Base-by-base conservation (phyloP, 2,888 invertebrate genomes). In the Agelastica alni region DNA sequence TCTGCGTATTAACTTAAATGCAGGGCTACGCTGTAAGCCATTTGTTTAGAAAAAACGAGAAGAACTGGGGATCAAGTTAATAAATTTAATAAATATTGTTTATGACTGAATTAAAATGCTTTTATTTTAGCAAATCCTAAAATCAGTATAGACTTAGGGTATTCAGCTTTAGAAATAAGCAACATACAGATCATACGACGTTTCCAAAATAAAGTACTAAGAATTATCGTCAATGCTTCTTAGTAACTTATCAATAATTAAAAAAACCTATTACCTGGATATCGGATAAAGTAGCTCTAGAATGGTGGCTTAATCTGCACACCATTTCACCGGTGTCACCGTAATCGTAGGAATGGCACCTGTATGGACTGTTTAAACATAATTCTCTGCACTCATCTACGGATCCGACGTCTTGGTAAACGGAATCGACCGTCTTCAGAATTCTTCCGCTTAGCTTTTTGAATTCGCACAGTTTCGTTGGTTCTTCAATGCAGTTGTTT, bases 241-340 rank as follows among this genome's bases (percentile, higher is more conserved):
- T n/a, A 28, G 16, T 16, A 7, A 6, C n/a, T 26, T n/a, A n/a
- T n/a, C n/a, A n/a, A n/a, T n/a, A n/a, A n/a, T n/a, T n/a, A n/a
- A n/a, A n/a, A n/a, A n/a, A n/a, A n/a, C n/a, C n/a, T 7, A 7
- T 26, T 18, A 88, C 92, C 83, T 91, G 89, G 66, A 93, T 91
- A 72, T 93, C 92, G 43, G 90, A 87, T 58, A 95, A 83, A 12
- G 94, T 93, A 30, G 93, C 89, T 64, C 91, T 85, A 45, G 93
- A 90, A 75, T 95, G 93, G 80, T 95, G 95, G 64, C 93, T 93
- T 18, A 95, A 84, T 69, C 95, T 85, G 80, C 95, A 96, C 42
- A 95, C 93, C 82, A 91, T 89, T 71, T 94, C 94, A 48, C 93
- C 93, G 62, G 93, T 93, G 74, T 94, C 95, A 44, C 93, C 93